Evolutionary conservation across 2,888 invertebrate genomes (phyloP), one percentile per base, ranked within the genome.

Genomic region (Macrophya alboannulata): DNA sequence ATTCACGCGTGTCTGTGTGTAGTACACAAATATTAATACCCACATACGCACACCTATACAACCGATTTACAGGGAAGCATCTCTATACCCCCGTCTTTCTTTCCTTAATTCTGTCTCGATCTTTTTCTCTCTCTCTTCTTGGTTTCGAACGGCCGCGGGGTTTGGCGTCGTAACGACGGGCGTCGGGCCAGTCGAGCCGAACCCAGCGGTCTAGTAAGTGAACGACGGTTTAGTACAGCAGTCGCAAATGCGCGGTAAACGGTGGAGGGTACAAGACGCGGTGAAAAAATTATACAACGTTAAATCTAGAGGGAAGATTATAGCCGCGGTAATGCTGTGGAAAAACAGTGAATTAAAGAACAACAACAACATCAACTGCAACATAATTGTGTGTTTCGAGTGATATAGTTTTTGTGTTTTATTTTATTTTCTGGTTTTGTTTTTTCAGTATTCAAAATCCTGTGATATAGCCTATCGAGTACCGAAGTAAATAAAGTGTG

Each of bases 231-330:
- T 15, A 43, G 40, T 25, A 15, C 43, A 9, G 43, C 25, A 45
- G 77, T 59, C 86, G 86, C 90, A 90, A 89, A 90, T 88, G 90
- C 90, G 90, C 89, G 88, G 87, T 88, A 88, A 88, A 89, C 88
- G 88, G 88, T 88, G 88, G 87, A 87, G 87, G 85, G 86, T 84
- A 79, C 84, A 85, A 25, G 37, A 25, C 68, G 37, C 37, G 37
- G 68, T 68, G 37, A 68, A 12, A 8, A 68, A 68, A 68, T 37
- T 25, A 62, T 10, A 8, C 62, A 9, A 62, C 17, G 25, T 51
- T 51, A n/a, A 51, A 51, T 51, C 17, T 17, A 51, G 51, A 51
- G 51, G 17, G n/a, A 51, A 25, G 10, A 37, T 37, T 68, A 37
- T 68, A 31, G 15, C 37, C 37, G 68, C 6, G 68, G 68, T 68